Conservation (phyloP, 2,888 invertebrate genomes). For the Plebejus argus region DNA sequence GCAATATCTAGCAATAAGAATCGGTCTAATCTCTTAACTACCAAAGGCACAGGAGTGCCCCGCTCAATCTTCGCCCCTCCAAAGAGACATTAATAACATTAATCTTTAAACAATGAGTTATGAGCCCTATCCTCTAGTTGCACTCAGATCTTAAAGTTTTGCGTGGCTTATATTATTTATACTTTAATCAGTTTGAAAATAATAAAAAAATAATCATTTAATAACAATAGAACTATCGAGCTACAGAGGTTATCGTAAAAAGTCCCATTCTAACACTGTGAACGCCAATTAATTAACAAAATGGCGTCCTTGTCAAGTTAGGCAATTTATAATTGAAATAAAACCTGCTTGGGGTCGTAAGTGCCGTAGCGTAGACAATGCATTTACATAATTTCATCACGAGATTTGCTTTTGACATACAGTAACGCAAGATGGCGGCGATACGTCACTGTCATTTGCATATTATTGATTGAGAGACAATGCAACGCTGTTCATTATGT, state of each 20-base stretch:
- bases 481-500: not conserved
- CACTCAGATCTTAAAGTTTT: too few species aligned
- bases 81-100: too few species aligned
- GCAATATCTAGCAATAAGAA: too few species aligned
- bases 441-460: slow-evolving; percentile 16
- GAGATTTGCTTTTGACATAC: slow-evolving; percentile 12
- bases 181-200: too few species aligned
- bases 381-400: slow-evolving; percentile 27
- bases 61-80: too few species aligned
- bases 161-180: too few species aligned
- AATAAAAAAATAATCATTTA: not conserved
- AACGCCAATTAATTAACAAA: slow-evolving; percentile 18
- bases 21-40: too few species aligned
- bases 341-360: slow-evolving; percentile 24
- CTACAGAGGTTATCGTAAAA: not conserved
- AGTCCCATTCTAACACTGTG: not conserved
- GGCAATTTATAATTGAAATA: slow-evolving; percentile 13
- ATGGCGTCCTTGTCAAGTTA: slow-evolving; percentile 28
- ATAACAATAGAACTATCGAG: not conserved
- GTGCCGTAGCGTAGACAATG: slow-evolving; percentile 14
- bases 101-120: too few species aligned
- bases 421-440: not conserved
- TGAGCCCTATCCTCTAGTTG: too few species aligned
- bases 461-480: slow-evolving; percentile 15
- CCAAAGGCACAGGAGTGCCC: too few species aligned